Evolutionary conservation across 2,797 vertebrate species (phyloP), one percentile per base, ranked within the genome.

Genomic region (Sebastes iracundus): DNA sequence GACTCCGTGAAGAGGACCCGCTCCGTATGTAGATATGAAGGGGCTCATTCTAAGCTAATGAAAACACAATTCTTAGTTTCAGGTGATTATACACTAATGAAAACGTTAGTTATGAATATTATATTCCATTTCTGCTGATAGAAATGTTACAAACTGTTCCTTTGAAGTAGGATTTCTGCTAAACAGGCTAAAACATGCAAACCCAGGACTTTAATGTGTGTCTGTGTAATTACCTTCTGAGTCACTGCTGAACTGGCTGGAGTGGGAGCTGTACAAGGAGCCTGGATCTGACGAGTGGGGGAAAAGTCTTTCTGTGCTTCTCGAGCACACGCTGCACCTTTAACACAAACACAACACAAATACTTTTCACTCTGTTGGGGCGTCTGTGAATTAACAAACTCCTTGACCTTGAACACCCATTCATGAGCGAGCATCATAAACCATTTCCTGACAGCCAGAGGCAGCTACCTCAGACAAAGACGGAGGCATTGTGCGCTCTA

Each of bases 301-400:
- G 71, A 96, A 93, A 55, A 96, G 93, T 85, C 93, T 93, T 65
- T 96, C 94, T 70, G 94, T 96, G 81, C 95, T 96, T 75, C 92
- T 95, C 25, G 96, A 96, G 83, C 97, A 97, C 74, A 97, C 94
- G 13, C 88, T 84, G 88, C 97, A 97, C 77, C 97, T 97, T 46
- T 46, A 46, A 79, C 87, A 93, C 59, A 86, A 87, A 73, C 11
- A 18, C 22, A 81, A 33, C 56, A 79, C 52, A 88, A 75, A 33
- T 2, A 28, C 16, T 52, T 77, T 81, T 67, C 49, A 66, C n/a
- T 61, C 35, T 72, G 11, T 6, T 65, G 68, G 7, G 7, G 75
- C 0, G 22, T 35, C 73, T 68, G 59, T 62, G 61, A 85, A 67
- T 72, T 62, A 72, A 82, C 62, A 82, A 75, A 2, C 56, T 75